Conservation (phyloP, 2,888 invertebrate species). For the Hoplodrina ambigua region DNA sequence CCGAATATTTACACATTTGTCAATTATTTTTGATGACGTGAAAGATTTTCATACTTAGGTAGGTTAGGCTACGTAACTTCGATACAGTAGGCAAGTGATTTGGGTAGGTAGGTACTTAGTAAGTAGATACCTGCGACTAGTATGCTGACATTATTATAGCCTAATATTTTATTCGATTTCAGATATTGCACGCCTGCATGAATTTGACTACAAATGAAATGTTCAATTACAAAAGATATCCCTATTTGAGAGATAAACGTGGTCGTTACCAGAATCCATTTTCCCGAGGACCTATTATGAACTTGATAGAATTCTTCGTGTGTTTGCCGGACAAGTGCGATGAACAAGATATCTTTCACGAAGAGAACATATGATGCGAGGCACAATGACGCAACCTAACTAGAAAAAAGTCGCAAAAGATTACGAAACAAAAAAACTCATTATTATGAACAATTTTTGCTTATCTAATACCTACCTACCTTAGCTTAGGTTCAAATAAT, state of each 20-base stretch:
- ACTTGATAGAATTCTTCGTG: constrained; percentile 97
- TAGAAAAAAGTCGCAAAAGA: constrained; percentile 52
- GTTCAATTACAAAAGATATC: constrained; percentile 97
- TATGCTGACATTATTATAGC: constrained; percentile 9
- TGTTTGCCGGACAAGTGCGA: constrained; percentile 95
- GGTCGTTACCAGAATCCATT: constrained; percentile 98
- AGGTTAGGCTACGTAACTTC: background rate
- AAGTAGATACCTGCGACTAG: background rate
- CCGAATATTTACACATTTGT: constrained; percentile 3
- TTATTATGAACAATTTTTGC: constrained; percentile 46
- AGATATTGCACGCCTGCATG: constrained; percentile 97
- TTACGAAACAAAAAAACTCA: constrained; percentile 33
- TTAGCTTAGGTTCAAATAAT: constrained; percentile 3
- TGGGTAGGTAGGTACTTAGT: constrained; percentile 3
- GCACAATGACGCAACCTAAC: constrained; percentile 59
- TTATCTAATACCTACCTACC: background rate
- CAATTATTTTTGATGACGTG: constrained; percentile 19
- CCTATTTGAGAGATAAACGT: constrained; percentile 96
- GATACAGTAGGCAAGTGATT: background rate
- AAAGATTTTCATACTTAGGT: constrained; percentile 6
- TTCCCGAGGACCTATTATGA: constrained; percentile 96
- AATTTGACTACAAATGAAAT: constrained; percentile 98
- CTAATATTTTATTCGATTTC: constrained; percentile 60
- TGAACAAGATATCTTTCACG: constrained; percentile 93
- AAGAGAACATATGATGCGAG: constrained; percentile 90